These are phyloP conservation scores for Daktulosphaira vitifoliae DNA, from an alignment of 1,140 invertebrate genomes.

Conservation along the genomic window DNA sequence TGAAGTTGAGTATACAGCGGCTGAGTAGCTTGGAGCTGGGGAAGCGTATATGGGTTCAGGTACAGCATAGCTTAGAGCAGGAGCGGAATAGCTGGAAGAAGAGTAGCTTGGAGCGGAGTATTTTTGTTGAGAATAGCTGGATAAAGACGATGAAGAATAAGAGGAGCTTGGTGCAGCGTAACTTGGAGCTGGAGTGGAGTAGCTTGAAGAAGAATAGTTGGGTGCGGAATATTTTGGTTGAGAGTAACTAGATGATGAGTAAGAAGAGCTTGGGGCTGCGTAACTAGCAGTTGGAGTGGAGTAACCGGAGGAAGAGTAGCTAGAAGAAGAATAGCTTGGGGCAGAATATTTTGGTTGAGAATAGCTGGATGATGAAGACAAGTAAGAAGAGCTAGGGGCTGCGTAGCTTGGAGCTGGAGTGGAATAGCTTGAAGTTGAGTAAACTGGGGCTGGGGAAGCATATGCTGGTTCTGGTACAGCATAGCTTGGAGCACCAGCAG, in stretches of 20 bases:
- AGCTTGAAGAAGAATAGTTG: background rate
- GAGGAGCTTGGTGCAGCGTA: constrained; percentile 4
- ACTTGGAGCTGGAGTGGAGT: background rate
- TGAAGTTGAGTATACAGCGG: constrained; percentile 1
- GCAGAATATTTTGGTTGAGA: constrained; percentile 13
- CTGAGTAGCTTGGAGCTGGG: background rate
- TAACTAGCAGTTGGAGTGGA: constrained; percentile 10
- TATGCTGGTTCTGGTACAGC: constrained; percentile 13
- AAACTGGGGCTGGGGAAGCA: background rate
- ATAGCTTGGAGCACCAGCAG: constrained; percentile 11
- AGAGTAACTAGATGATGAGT: background rate
- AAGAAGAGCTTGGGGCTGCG: background rate
- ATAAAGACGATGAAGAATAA: background rate
- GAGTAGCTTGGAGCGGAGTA: constrained; percentile 5
- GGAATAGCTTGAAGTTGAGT: background rate
- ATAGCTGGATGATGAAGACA: background rate
- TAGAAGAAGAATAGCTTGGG: constrained; percentile 16
- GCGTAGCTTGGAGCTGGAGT: constrained; percentile 1
- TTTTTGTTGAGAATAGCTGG: background rate
- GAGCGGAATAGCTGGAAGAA: background rate
- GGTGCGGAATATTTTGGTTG: background rate
- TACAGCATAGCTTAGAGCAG: constrained; percentile 9
- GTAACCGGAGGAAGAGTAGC: constrained; percentile 13
- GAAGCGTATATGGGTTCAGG: constrained; percentile 15
- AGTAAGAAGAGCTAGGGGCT: background rate